Evolutionary conservation across 2,113 vertebrate species (phyloP).

Genomic region (Struthidea cinerea): DNA sequence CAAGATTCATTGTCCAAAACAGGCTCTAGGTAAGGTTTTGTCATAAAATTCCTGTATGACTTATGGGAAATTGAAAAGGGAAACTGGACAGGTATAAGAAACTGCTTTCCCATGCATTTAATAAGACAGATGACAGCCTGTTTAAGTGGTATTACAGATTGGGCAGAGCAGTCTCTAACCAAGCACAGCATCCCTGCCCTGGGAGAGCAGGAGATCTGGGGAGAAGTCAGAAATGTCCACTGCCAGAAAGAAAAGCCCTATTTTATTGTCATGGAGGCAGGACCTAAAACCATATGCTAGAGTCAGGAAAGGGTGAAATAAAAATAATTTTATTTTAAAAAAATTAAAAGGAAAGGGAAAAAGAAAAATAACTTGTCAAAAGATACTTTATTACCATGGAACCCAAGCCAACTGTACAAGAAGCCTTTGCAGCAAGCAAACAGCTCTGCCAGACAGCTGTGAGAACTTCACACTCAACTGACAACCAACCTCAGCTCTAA

Average conservation of each 20-base stretch:
- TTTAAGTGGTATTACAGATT: background rate
- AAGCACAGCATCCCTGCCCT: background rate
- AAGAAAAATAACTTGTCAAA: background rate
- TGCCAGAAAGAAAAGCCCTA: background rate
- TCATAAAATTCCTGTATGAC: background rate
- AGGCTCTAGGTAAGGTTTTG: background rate
- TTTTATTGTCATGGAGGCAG: background rate
- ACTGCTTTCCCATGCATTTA: background rate
- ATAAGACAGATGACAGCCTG: background rate
- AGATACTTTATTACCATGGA: background rate
- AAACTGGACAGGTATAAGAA: background rate
- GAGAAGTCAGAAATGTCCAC: background rate
- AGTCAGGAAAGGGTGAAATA: background rate
- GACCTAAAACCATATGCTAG: background rate
- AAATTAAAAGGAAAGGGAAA: background rate
- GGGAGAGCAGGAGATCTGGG: background rate
- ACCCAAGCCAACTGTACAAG: slow-evolving; percentile 7
- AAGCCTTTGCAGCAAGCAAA: background rate
- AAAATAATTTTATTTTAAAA: background rate
- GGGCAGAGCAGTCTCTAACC: background rate
- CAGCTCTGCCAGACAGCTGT: slow-evolving; percentile 46
- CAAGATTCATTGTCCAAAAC: background rate
- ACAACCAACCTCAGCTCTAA: background rate
- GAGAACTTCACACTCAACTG: slow-evolving; percentile 40
- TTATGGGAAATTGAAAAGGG: slow-evolving; percentile 11